Base-by-base conservation (phyloP, 2,797 vertebrate genomes). In the Pseudochaenichthys georgianus region DNA sequence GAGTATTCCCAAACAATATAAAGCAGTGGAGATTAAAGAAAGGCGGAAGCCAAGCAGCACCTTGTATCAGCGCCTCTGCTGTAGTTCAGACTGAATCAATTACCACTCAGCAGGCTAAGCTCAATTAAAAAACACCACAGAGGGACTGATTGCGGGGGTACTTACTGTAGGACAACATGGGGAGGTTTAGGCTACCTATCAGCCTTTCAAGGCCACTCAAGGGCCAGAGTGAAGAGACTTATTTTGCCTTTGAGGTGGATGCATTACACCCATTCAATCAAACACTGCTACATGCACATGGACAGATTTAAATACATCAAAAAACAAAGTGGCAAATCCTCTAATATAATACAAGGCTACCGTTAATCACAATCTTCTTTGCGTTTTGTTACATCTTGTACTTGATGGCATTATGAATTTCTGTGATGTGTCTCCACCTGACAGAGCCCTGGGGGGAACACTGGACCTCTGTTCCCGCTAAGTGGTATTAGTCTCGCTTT, bases 11-110 rank as follows among this genome's bases (percentile, higher is more conserved):
- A 85, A 90, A 91, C 91, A 92, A 97, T 97, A 95, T 95, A 95
- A 96, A 96, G 96, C 95, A 92, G 94, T 91, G 93, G 94, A 97
- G 96, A 98, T 98, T 97, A 98, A 98, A 98, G 94, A 96, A 95
- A 97, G 90, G 92, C 94, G 90, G 92, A 92, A 92, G 91, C 88
- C 95, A 94, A 95, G 85, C 94, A 95, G 94, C 95, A 97, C 96
- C 97, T 97, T 96, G 96, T 96, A 96, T 96, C 94, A 89, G 95
- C 94, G 95, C 94, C 95, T 96, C 94, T 90, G 94, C 93, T 94
- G 92, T 83, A 94, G 94, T 89, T 85, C 94, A 95, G 95, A 95
- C 95, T 95, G 96, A 97, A 97, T 98, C 97, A 97, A 95, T 97
- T 96, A 97, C 95, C 93, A 92, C 95, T 95, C 93, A 94, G 94